These are phyloP conservation scores for Caenorhabditis sp. DNA, from an alignment of 2,888 invertebrate genomes.

Conservation along the genomic window DNA sequence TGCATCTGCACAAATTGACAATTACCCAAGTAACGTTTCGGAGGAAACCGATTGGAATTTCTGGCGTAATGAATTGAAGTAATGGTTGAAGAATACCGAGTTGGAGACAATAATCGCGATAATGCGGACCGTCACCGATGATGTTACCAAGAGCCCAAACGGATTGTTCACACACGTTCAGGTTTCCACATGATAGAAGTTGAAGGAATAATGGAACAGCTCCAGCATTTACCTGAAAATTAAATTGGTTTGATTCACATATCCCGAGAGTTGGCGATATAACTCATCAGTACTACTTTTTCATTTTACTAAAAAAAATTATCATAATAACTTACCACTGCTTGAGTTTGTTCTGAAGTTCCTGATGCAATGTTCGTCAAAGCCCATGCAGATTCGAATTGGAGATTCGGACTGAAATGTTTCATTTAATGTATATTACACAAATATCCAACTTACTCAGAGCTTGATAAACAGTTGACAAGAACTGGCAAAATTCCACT, in stretches of 20 bases:
- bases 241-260: not conserved
- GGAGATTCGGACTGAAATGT: slow-evolving; percentile 67
- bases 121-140: slow-evolving; percentile 88
- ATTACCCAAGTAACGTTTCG: slow-evolving; percentile 99
- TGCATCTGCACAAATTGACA: slow-evolving; percentile 96
- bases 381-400: slow-evolving; percentile 99
- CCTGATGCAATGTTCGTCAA: slow-evolving; percentile 98
- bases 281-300: too few relatives aligned
- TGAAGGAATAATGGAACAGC: slow-evolving; percentile 94
- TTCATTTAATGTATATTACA: not conserved
- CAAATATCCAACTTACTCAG: slow-evolving; percentile 27
- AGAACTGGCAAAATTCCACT: slow-evolving; percentile 94
- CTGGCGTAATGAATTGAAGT: slow-evolving; percentile 91
- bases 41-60: slow-evolving; percentile 92
- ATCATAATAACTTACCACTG: slow-evolving; percentile 28
- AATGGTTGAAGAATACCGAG: slow-evolving; percentile 93
- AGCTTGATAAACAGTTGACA: slow-evolving; percentile 80
- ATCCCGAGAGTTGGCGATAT: too few relatives aligned
- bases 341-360: slow-evolving; percentile 90
- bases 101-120: slow-evolving; percentile 92
- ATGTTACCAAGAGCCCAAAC: slow-evolving; percentile 96
- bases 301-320: too few relatives aligned
- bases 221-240: slow-evolving; percentile 81
- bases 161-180: slow-evolving; percentile 98
- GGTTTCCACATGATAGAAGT: slow-evolving; percentile 88